Evolutionary conservation across 2,797 vertebrate species (phyloP).

Genomic region (Cichlasoma orientale): DNA sequence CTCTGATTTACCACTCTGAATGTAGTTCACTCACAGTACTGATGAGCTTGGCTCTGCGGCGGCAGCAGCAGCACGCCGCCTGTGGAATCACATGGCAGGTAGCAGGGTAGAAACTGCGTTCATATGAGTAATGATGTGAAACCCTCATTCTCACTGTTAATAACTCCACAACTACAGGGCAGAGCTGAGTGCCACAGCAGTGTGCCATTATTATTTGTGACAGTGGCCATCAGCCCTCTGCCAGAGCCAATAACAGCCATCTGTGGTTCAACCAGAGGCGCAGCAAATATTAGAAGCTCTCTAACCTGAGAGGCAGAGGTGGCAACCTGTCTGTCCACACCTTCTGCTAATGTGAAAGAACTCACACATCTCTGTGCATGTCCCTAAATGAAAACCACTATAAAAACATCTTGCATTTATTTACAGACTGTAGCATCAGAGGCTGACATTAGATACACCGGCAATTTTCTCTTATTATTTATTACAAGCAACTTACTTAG

Average conservation of each 20-base stretch:
- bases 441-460: neutral
- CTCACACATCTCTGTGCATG: neutral
- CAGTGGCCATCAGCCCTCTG: conserved; percentile 26
- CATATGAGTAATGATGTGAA: conserved; percentile 26
- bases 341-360: neutral
- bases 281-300: neutral
- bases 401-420: neutral
- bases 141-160: conserved; percentile 26
- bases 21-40: neutral
- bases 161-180: conserved; percentile 33
- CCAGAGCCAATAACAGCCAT: conserved; percentile 7
- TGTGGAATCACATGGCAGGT: neutral
- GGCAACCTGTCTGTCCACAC: neutral
- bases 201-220: conserved; percentile 31
- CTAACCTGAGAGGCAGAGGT: conserved; percentile 4
- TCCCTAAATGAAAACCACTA: neutral
- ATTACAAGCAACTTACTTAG: neutral
- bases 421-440: neutral
- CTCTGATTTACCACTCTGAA: neutral
- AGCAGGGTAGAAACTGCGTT: neutral
- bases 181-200: conserved; percentile 1
- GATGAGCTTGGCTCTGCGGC: neutral
- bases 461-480: neutral
- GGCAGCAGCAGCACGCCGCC: neutral
- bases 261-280: conserved; percentile 8